Evolutionary conservation across 2,888 invertebrate genomes (phyloP), one percentile per base, ranked within the genome.

Genomic region (Agrochola lychnidis): DNA sequence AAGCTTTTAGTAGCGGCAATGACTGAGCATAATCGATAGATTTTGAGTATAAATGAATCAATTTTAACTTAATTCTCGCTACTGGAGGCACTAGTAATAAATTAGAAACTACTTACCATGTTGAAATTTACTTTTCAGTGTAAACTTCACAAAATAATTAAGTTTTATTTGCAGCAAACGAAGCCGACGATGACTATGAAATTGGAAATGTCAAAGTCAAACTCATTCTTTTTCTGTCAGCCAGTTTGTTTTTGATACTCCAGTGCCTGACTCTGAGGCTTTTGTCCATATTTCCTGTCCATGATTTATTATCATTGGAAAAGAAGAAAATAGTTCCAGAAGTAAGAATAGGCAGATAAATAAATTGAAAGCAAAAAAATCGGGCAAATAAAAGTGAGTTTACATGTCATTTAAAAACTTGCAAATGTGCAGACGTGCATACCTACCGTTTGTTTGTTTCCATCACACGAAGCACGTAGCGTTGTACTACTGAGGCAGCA

Each of bases 131-230:
- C 63, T 70, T 70, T 67, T 69, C 1, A 48, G 45, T n/a, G 40
- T 57, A 53, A 73, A 75, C 76, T 78, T 73, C 64, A 76, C 75
- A 57, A 81, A 69, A 42, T 69, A 76, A 36, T 48, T 42, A 4
- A n/a, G 19, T 66, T 70, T 78, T 78, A 67, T 59, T 78, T 70
- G 36, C 48, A 63, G 71, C 64, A 14, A 79, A 75, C n/a, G 68
- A 85, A 78, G 79, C 84, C 85, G 79, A 70, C 79, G 83, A 89
- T 90, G 90, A 90, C 89, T 89, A 74, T 90, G 74, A 84, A 85
- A 76, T 69, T 62, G n/a, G 53, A 79, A 73, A 74, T 36, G 79
- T 79, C 83, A 79, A 79, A 63, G 51, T 74, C 57, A 76, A 76
- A 64, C 36, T 48, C 7, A 51, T 53, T 76, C 6, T 56, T 30